Evolutionary conservation across 2,797 vertebrate genomes (phyloP).

Genomic region (Monodelphis domestica): DNA sequence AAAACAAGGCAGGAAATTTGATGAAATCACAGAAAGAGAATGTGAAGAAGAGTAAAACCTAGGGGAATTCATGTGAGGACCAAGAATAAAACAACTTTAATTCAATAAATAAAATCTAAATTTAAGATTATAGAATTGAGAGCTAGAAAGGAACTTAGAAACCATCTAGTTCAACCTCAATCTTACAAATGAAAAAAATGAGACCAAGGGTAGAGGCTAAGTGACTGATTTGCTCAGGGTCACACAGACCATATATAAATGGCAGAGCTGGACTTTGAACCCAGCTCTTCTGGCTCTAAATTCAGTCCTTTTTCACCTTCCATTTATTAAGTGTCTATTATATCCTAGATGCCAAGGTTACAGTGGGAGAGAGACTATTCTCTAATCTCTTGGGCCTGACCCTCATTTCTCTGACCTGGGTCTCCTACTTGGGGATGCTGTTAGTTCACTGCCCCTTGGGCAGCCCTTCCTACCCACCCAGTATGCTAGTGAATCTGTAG

Average conservation of each 20-base stretch:
- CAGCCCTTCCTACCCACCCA: conserved; percentile 48
- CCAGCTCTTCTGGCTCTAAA: neutral
- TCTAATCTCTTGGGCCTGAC: conserved; percentile 37
- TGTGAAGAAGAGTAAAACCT: neutral
- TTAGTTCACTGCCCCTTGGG: conserved; percentile 74
- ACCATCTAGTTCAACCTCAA: neutral
- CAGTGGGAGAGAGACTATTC: conserved; percentile 23
- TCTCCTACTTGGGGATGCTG: conserved; percentile 74
- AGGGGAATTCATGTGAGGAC: neutral
- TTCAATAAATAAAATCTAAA: neutral
- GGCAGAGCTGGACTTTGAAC: neutral
- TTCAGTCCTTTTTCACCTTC: neutral
- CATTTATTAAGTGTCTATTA: neutral
- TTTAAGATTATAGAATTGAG: neutral
- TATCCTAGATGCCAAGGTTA: neutral
- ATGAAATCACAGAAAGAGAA: neutral
- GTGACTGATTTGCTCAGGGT: neutral
- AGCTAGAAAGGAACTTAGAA: neutral
- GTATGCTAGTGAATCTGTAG: conserved; percentile 84
- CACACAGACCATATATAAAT: no score
- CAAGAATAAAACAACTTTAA: neutral
- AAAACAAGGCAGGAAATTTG: neutral
- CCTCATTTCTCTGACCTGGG: conserved; percentile 58
- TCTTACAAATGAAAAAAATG: neutral
- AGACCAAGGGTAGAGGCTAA: neutral